Conservation (phyloP, 2,888 invertebrate genomes). For the Phymatocera aterrima region DNA sequence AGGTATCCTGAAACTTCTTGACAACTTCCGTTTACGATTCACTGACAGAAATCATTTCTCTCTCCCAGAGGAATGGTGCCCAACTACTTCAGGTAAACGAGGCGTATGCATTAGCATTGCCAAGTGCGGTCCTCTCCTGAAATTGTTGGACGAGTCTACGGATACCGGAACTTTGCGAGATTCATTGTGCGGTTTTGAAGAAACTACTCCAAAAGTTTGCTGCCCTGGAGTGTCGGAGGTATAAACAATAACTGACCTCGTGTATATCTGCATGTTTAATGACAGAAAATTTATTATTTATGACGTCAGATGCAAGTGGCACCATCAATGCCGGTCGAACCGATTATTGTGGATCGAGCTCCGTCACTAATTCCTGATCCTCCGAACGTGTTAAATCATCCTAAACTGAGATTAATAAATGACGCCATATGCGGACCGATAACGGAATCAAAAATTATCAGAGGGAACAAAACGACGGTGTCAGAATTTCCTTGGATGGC, state of each 20-base stretch:
- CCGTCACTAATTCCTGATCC: constrained; percentile 51
- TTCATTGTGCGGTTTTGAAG: constrained; percentile 83
- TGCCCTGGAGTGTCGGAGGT: constrained; percentile 57
- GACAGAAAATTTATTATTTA: no score
- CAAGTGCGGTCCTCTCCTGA: constrained; percentile 67
- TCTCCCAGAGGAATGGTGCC: constrained; percentile 59
- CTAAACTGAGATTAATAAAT: constrained; percentile 71
- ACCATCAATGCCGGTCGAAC: not conserved
- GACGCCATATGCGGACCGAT: constrained; percentile 77
- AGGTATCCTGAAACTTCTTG: no score
- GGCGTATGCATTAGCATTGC: constrained; percentile 72
- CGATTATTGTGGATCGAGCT: no score
- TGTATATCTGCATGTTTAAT: no score
- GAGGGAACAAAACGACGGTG: constrained; percentile 79
- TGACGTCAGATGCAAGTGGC: no score
- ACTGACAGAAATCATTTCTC: not conserved
- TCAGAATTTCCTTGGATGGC: constrained; percentile 88
- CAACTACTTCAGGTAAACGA: constrained; percentile 60
- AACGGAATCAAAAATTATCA: constrained; percentile 77
- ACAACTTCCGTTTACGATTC: not conserved
- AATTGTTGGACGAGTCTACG: constrained; percentile 61
- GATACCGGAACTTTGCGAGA: constrained; percentile 73
- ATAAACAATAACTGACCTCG: not conserved
- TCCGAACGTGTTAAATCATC: constrained; percentile 72
- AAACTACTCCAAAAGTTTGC: constrained; percentile 79